These are phyloP conservation scores for Pentamera pediparva DNA, from an alignment of 53 echinoderm and acorn worm genomes.

Conservation along the genomic window DNA sequence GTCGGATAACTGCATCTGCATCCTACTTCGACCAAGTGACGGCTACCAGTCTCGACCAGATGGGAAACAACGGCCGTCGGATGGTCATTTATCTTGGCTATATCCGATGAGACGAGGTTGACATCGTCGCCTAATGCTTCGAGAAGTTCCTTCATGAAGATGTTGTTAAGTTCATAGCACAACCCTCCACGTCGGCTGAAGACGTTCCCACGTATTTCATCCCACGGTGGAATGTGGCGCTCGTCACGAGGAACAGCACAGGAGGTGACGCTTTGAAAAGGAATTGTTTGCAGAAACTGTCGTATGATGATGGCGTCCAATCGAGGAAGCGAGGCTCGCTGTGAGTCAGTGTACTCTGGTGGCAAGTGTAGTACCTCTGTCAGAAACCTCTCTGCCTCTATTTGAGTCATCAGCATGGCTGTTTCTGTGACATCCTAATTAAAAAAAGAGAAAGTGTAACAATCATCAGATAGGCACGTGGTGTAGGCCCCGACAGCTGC, in stretches of 20 bases:
- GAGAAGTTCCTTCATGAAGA: constrained; percentile 11
- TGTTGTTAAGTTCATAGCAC: constrained; percentile 1
- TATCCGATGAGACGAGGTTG: neutral
- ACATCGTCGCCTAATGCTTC: constrained; percentile 24
- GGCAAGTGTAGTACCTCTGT: neutral
- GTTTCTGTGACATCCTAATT: no score
- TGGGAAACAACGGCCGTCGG: neutral
- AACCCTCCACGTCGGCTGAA: constrained; percentile 5
- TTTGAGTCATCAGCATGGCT: neutral
- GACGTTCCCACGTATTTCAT: constrained; percentile 5
- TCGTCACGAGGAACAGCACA: neutral
- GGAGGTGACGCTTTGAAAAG: constrained; percentile 28
- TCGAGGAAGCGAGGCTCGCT: neutral
- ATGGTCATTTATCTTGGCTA: constrained; percentile 6
- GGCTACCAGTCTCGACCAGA: neutral
- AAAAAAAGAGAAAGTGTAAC: no score
- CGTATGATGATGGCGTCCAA: constrained; percentile 20
- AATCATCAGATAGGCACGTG: no score
- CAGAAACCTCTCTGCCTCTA: neutral
- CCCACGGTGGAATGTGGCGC: neutral
- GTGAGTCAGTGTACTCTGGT: neutral
- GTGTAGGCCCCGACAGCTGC: no score
- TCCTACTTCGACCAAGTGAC: constrained; percentile 30
- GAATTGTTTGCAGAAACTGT: constrained; percentile 15
- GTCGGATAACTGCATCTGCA: constrained; percentile 38